Base-by-base conservation (phyloP, 1,140 invertebrate genomes). In the Ips nitidus region DNA sequence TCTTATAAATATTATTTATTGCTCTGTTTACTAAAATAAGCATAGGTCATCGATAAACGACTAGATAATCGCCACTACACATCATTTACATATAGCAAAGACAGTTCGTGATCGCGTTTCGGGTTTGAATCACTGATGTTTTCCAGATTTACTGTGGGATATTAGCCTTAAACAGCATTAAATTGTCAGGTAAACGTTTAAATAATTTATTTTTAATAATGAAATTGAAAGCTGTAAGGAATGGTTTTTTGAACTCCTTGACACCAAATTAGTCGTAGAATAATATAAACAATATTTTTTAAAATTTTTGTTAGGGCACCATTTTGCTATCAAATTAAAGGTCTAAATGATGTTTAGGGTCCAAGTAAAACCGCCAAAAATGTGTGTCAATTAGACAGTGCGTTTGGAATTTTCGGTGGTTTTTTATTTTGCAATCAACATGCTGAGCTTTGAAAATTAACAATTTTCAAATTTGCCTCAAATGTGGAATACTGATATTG, bases 41-140 rank as follows among this genome's bases (percentile, higher is more conserved):
- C 60, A 62, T 36, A 22, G 60, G 60, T 62, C 60, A 62, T 52
- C 40, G 60, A 62, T 62, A 62, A 62, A 62, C 37, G 8, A 6
- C n/a, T 6, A 52, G 45, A 50, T 50, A 62, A 62, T 52, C 45
- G 3, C n/a, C 0, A 39, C 60, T 45, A 62, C 47, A 62, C 60
- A 62, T 62, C 36, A 47, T 47, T 6, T n/a, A 62, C 45, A 62
- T 52, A 2, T n/a, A 40, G 37, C 38, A 4, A 50, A 38, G 8
- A 59, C 3, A 59, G 57, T 59, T 6, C 41, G 45, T 50, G 42
- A 47, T 52, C 60, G 60, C 22, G 60, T 50, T 45, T 37, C 45
- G 42, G 42, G 22, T 37, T 47, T 62, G 8, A 36, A 22, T 50
- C 45, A 8, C 45, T 50, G 45, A 6, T 2, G 6, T 56, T 37